Base-by-base conservation (phyloP, 2,797 vertebrate genomes). In the Falco berigora region DNA sequence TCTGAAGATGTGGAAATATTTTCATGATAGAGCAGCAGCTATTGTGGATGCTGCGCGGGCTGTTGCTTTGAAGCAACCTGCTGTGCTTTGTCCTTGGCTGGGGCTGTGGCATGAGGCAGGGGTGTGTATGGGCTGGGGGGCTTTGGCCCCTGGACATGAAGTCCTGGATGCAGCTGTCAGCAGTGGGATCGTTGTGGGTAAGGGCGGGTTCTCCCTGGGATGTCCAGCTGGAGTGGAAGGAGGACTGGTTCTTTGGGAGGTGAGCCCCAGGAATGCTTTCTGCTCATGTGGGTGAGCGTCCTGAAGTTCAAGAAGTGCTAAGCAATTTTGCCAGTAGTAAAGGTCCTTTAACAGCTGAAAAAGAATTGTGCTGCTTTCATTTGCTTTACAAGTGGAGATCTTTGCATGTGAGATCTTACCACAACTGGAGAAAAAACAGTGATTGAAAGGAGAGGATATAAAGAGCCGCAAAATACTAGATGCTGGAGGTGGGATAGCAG, bases 21-120 rank as follows among this genome's bases (percentile, higher is more conserved):
- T 63, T 25, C 4, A 4, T 9, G 52, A 13, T 8, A 6, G 38
- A 36, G 27, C 17, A 25, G 66, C 16, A 50, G 44, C 67, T 46
- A 0, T 21, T 0, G 2, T 7, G 7, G 36, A 2, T 38, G 38
- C 9, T 22, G 66, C 16, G 11, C 30, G 19, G 21, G 12, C 42
- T 30, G 3, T 20, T 0, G 8, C 11, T 34, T 40, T 30, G 44
- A 14, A 55, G 27, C 12, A 25, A 4, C 44, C 21, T 22, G 27
- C 36, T 56, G 36, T 12, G 17, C 44, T 5, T 32, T 12, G 36
- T 62, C 49, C 32, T 22, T 30, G n/a, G 16, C 13, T 42, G 19
- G 49, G 55, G 14, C 16, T 6, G 50, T 1, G 17, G 19, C 40
- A 44, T 15, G n/a, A 50, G 44, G 10, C 32, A 17, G 44, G 36